phyloP scores from a whole-genome alignment of 2,888 invertebrate species.

The Limnephilus rhombicus region DNA sequence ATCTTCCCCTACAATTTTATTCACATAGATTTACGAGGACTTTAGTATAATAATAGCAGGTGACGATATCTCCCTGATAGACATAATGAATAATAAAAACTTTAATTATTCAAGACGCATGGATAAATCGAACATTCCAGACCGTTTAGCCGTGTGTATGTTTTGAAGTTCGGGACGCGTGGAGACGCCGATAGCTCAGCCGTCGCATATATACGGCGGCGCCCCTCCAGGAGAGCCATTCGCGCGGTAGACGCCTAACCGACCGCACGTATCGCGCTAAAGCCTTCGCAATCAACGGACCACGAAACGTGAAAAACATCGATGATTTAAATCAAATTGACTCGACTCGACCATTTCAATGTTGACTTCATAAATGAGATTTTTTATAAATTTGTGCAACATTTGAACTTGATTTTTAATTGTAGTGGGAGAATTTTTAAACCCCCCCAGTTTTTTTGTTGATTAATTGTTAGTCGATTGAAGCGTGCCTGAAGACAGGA shows the following conservation, averaged over 20 bases:
- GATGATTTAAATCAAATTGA: conserved; percentile 12
- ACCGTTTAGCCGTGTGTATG: conserved; percentile 18
- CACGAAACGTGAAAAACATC: conserved; percentile 45
- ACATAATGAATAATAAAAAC: background rate
- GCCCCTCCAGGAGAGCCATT: conserved; percentile 57
- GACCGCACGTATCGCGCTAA: conserved; percentile 39
- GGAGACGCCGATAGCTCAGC: conserved; percentile 31
- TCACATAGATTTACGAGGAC: background rate
- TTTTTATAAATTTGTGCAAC: background rate
- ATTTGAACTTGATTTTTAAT: conserved; percentile 24
- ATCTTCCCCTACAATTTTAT: background rate
- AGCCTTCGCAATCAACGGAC: background rate
- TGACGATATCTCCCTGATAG: background rate
- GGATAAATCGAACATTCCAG: conserved; percentile 41
- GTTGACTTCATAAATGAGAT: background rate
- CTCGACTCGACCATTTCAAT: background rate
- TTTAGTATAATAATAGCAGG: background rate
- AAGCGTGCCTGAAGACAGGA: background rate
- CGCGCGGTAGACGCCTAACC: conserved; percentile 52
- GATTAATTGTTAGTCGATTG: background rate
- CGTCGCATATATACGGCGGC: conserved; percentile 57
- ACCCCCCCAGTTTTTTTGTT: conserved; percentile 13
- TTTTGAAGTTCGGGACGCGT: conserved; percentile 35
- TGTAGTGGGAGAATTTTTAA: conserved; percentile 35
- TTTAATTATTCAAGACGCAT: background rate